Percentiles rank a stretch among this genome's conserved stretches.
phyloP scores from a whole-genome alignment of 1,140 invertebrate genomes.

The Nebria ingens region DNA sequence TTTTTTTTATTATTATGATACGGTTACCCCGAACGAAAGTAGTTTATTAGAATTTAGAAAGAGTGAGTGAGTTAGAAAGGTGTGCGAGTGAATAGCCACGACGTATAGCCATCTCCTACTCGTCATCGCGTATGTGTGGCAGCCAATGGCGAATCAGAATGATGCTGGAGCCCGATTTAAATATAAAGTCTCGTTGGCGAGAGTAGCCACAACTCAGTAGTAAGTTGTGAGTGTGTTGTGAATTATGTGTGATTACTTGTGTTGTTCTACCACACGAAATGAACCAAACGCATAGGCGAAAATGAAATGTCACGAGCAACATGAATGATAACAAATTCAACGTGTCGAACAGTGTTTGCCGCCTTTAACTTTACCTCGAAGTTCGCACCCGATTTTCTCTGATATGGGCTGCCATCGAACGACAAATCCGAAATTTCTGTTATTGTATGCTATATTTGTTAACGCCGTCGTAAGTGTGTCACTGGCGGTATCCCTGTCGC shows the following conservation, averaged over 20 bases:
- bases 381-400: not conserved
- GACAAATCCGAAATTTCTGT: not conserved
- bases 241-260: not conserved
- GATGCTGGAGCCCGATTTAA: not conserved
- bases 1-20: too few relatives aligned
- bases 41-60: too few relatives aligned
- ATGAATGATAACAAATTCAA: not conserved
- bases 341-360: not conserved
- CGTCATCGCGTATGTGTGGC: not conserved
- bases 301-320: not conserved
- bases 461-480: not conserved
- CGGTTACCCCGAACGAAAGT: too few relatives aligned
- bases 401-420: not conserved
- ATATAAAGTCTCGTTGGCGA: not conserved
- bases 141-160: not conserved
- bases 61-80: too few relatives aligned
- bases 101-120: too few relatives aligned
- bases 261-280: not conserved
- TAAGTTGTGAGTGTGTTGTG: not conserved
- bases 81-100: too few relatives aligned
- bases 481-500: not conserved
- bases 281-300: too few relatives aligned
- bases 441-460: not conserved
- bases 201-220: not conserved
- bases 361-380: not conserved